Evolutionary conservation across 1,140 invertebrate genomes (phyloP), one percentile per base, ranked within the genome.

Genomic region (Temnothorax nylanderi): DNA sequence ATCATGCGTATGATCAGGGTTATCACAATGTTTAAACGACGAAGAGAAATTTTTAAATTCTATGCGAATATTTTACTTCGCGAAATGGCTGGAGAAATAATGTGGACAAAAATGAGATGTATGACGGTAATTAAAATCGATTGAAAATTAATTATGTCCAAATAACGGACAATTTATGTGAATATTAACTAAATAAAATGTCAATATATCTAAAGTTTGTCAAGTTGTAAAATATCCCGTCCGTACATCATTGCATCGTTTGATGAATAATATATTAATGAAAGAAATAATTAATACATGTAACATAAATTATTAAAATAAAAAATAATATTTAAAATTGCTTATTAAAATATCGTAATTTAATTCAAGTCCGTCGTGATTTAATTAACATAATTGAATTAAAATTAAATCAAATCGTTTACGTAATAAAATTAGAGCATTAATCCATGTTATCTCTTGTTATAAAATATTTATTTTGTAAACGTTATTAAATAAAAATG

Each of bases 1-100:
- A 74, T 60, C 41, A 21, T 60, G 54, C 65, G 54, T 58, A 21
- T 41, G n/a, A 65, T 69, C 80, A 84, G 56, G 13, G 0, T 74
- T 47, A 60, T 44, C 80, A 21, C 80, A 41, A 84, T 62, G 54
- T 84, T 75, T 47, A 84, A 84, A 75, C 80, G 80, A 84, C 69
- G 18, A 75, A 47, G 8, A 41, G 13, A 49, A 84, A 84, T 3
- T 18, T 0, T 16, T 21, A 32, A 26, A 21, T 16, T 60, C 37
- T 47, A 44, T 37, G 41, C 16, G 32, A 21, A n/a, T 21, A 11
- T 26, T 49, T 78, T 32, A 16, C 26, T 26, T 47, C 37, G 5
- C 6, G n/a, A 54, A 18, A 80, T 80, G 1, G 16, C 41, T 26
- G 11, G 11, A 18, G 21, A 49, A 62, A 49, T 18, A 67, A 37